Evolutionary conservation across 2,113 vertebrate species (phyloP), one percentile per base, ranked within the genome.

Genomic region (Sebastes fasciatus): DNA sequence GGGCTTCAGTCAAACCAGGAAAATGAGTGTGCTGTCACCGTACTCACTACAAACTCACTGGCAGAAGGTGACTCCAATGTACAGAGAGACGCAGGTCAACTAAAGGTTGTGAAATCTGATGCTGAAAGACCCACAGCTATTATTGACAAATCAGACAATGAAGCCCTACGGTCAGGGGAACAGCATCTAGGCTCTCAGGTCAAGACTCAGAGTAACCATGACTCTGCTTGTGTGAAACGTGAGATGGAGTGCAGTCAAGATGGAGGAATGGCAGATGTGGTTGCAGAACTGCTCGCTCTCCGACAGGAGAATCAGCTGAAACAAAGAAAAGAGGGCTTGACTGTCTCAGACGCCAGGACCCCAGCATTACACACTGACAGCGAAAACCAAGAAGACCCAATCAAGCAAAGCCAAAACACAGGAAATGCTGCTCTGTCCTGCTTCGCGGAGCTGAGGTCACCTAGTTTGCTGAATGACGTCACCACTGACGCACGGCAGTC

Each of bases 231-330:
- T 64, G 57, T 48, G n/a, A 71, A 42, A 8, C 45, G 21, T 52
- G 58, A 81, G 13, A 21, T 12, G 16, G 16, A 66, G 40, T 13
- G 40, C 0, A 2, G 13, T 83, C 75, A 88, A 74, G 62, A 45
- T 54, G 40, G 55, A 48, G 65, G 8, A 74, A 54, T 26, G 17
- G 57, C 76, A 34, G 43, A 71, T 0, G 4, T 78, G 11, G 6
- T 23, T 70, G 21, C 86, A 74, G 86, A 94, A 17, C 84, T 90
- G 11, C 79, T 85, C 4, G 52, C 73, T 60, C 73, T 92, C 52
- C 86, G 26, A 51, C 54, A 8, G 65, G 89, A 95, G 72, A 94
- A 94, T 48, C 62, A 85, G 60, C 71, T 94, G 21, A 86, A 91
- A 88, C 85, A 83, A 74, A 90, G 79, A 83, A 40, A 86, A 13